phyloP scores from a whole-genome alignment of 2,888 invertebrate genomes.

The Tetanocera ferruginea region DNA sequence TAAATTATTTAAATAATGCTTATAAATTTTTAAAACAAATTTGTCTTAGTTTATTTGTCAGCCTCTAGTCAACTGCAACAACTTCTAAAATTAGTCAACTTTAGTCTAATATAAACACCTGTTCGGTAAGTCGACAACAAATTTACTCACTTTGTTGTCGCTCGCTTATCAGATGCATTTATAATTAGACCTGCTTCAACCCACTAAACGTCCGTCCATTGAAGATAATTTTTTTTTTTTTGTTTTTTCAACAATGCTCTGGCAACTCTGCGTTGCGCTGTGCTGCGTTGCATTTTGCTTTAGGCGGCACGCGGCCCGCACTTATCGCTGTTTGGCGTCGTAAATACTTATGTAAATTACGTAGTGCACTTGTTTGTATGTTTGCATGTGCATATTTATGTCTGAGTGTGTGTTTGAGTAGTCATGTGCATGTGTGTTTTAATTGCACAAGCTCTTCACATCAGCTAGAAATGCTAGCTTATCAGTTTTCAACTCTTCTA shows the following conservation, averaged over 20 bases:
- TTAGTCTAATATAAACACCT: background rate
- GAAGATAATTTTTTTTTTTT: background rate
- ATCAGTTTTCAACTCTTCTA: slow-evolving; percentile 24
- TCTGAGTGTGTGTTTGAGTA: background rate
- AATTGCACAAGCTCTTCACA: slow-evolving; percentile 19
- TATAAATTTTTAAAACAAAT: too few species aligned
- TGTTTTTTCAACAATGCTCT: background rate
- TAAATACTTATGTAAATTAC: slow-evolving; percentile 19
- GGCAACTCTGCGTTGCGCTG: background rate
- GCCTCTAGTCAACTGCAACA: too few species aligned
- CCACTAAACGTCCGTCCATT: background rate
- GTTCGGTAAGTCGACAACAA: background rate
- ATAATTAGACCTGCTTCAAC: slow-evolving; percentile 44
- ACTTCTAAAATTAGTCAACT: background rate
- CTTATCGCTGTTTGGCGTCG: slow-evolving; percentile 5
- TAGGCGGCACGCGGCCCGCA: background rate
- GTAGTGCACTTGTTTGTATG: slow-evolving; percentile 6
- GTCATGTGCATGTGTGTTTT: background rate
- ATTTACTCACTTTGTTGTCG: background rate
- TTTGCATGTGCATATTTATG: background rate
- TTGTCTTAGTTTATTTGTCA: too few species aligned
- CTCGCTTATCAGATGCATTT: slow-evolving; percentile 49
- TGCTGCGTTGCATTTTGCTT: background rate
- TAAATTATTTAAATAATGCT: too few species aligned
- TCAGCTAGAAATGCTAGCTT: slow-evolving; percentile 9